Evolutionary conservation across 1,140 invertebrate genomes (phyloP), one percentile per base, ranked within the genome.

Genomic region (Sitophilus oryzae): DNA sequence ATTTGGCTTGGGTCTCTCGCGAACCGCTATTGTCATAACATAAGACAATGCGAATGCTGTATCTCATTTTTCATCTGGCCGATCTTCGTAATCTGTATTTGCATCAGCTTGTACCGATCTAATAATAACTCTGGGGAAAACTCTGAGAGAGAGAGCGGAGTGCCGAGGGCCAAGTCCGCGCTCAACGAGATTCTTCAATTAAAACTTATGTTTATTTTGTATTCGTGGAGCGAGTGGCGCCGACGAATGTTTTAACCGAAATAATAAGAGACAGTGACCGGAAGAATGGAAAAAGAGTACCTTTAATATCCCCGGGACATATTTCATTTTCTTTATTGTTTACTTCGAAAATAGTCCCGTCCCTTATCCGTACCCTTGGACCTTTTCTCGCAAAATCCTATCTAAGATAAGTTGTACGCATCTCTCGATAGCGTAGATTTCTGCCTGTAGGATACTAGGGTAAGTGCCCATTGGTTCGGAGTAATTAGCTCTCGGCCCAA

Each of bases 181-280:
- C 34, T 61, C 62, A 69, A 70, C 68, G 63, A 67, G 67, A 72
- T 72, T 72, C 70, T 72, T 72, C 70, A 72, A 72, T 72, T 72
- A 72, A 72, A 72, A 71, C 70, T 72, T 72, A 66, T 72, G 70
- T 72, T 72, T 72, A 72, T 72, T 72, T 71, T 71, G 70, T 72
- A 72, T 70, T 69, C 69, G 67, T 62, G 61, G 46, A 67, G 65
- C 69, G 61, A 58, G 60, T 50, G 54, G 57, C 62, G 64, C 63
- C 56, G 63, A 63, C 61, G 59, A 66, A 72, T 71, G 64, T 72
- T 72, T n/a, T 71, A 68, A 72, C 69, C 65, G 68, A 71, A 72
- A 72, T 70, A 72, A 71, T 72, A 67, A 66, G 63, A 70, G 66
- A 71, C 67, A 68, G 66, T 71, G 69, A 71, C 69, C 66, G 66